Evolutionary conservation across 2,888 invertebrate genomes (phyloP), one percentile per base, ranked within the genome.

Genomic region (Drosophila diplacantha): DNA sequence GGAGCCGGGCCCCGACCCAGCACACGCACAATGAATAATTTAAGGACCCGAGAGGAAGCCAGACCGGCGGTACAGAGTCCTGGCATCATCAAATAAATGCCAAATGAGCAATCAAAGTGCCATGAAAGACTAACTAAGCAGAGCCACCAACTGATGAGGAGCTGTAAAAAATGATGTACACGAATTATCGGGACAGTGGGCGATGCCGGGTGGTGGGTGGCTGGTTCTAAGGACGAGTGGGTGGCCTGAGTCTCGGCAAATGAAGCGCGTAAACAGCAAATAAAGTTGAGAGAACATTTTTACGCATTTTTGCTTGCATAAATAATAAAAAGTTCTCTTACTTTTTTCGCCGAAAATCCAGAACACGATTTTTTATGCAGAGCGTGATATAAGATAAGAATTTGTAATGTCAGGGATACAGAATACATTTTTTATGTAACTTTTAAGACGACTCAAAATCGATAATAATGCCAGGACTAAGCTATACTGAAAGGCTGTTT

Each of bases 41-140:
- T 81, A 83, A 60, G 50, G 41, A 72, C 31, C 43, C 53, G 35
- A 37, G 53, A 50, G 38, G 39, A 35, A 41, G 63, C 20, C 52
- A 26, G 54, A 11, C 24, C 16, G 43, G 24, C n/a, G n/a, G n/a
- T 5, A 43, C 12, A 49, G 18, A 46, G 37, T 59, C 61, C 53
- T 65, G 75, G 67, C 72, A 56, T 72, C 78, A 78, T 81, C 83
- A 79, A 81, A 83, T 83, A 81, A 80, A 81, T 81, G 84, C 82
- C 80, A 75, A 81, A 85, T 79, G 85, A 84, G 82, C 84, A 85
- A 83, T 83, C 85, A 83, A 83, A 83, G 82, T 75, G 73, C 73
- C 83, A 77, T 81, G 76, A 77, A 77, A 80, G 71, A 75, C 79
- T 81, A 81, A 79, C 80, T 79, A 79, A 81, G 76, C 73, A 73